Evolutionary conservation across 1,140 invertebrate species (phyloP).

Genomic region (Orius insidiosus): DNA sequence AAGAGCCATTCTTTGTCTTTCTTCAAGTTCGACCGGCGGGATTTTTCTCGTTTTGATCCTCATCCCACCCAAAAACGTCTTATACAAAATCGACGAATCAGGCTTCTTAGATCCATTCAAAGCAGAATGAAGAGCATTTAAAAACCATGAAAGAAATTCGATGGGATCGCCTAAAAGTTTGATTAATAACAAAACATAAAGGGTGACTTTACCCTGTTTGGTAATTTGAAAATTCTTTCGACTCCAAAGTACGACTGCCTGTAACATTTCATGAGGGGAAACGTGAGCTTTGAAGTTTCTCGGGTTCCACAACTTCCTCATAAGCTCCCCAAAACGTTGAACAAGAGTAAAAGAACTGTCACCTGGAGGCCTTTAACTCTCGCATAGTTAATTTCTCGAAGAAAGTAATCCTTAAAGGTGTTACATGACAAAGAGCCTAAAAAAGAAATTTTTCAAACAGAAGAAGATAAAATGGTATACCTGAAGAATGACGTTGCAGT

Average conservation of each 20-base stretch:
- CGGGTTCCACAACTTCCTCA: conserved; percentile 98
- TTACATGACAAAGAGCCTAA: conserved; percentile 84
- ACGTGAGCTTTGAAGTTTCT: conserved; percentile 98
- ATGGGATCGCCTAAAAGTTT: conserved; percentile 74
- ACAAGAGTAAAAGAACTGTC: conserved; percentile 82
- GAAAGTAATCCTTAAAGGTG: conserved; percentile 88
- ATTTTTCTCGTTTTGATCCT: conserved; percentile 87
- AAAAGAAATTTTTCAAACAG: neutral
- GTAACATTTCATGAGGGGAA: conserved; percentile 98
- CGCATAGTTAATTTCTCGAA: conserved; percentile 83
- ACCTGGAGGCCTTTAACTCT: conserved; percentile 75
- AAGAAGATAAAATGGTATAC: conserved; percentile 28
- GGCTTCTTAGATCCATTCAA: conserved; percentile 72
- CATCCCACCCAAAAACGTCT: conserved; percentile 91
- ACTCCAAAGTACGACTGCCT: conserved; percentile 95
- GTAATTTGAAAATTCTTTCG: conserved; percentile 98
- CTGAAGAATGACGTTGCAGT: conserved; percentile 96
- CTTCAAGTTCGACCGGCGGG: conserved; percentile 80
- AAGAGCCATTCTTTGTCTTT: conserved; percentile 65
- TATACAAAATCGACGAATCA: conserved; percentile 81
- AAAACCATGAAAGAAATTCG: conserved; percentile 91
- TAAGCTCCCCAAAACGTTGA: conserved; percentile 91
- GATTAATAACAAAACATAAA: neutral
- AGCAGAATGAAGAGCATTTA: conserved; percentile 82
- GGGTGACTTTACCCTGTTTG: conserved; percentile 84